Percentiles rank a stretch among this genome's conserved stretches.
phyloP scores from a whole-genome alignment of 92 coral and sea anemone genomes.

The Porites rus region DNA sequence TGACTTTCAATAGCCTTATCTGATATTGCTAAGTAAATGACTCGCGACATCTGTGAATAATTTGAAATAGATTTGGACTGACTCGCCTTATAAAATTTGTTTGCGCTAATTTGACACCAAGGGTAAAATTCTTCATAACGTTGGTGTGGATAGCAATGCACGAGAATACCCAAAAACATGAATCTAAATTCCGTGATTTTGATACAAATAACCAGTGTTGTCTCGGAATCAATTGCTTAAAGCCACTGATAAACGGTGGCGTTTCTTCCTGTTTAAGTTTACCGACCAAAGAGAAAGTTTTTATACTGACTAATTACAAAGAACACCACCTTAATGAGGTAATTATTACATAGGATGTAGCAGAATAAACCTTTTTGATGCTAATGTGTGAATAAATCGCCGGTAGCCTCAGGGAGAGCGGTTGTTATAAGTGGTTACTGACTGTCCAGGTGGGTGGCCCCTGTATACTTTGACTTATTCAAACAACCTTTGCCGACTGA shows the following conservation, averaged over 20 bases:
- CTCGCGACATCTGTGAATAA: slow-evolving; percentile 72
- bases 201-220: not conserved
- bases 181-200: slow-evolving; percentile 18
- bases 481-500: slow-evolving; percentile 68
- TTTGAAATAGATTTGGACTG: slow-evolving; percentile 52
- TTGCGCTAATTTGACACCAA: slow-evolving; percentile 71
- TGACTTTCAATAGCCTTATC: slow-evolving; percentile 66
- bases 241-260: slow-evolving; percentile 36
- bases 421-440: slow-evolving; percentile 79
- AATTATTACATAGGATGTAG: slow-evolving; percentile 85
- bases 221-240: not conserved
- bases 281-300: slow-evolving; percentile 86
- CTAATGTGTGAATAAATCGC: slow-evolving; percentile 87
- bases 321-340: slow-evolving; percentile 90
- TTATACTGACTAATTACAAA: slow-evolving; percentile 90
- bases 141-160: not conserved
- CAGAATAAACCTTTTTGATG: slow-evolving; percentile 90
- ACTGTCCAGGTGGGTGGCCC: slow-evolving; percentile 91
- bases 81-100: slow-evolving; percentile 61
- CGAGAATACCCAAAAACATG: not conserved
- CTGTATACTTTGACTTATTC: slow-evolving; percentile 69
- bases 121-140: slow-evolving; percentile 35
- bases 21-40: slow-evolving; percentile 58
- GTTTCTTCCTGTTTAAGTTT: slow-evolving; percentile 80
- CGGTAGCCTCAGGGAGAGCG: slow-evolving; percentile 70